Conservation (phyloP, 2,888 invertebrate genomes). For the Scrobipalpa costella region DNA sequence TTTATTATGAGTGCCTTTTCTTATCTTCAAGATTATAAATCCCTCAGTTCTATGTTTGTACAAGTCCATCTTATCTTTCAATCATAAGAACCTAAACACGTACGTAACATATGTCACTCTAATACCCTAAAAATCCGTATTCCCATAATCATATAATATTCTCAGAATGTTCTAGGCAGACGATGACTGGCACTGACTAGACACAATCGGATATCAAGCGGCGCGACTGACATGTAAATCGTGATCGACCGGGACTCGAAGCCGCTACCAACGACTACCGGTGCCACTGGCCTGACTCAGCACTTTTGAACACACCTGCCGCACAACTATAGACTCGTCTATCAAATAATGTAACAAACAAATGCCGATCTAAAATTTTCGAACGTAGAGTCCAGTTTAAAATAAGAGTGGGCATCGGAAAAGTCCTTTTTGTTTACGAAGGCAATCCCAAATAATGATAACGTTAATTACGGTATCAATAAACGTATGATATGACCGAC, state of each 20-base stretch:
- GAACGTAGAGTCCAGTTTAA: not conserved
- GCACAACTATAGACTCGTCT: slow-evolving; percentile 32
- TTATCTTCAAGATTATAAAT: too few relatives aligned
- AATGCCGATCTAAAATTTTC: not conserved
- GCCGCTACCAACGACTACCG: slow-evolving; percentile 77
- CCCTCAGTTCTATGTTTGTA: not conserved
- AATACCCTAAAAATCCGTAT: slow-evolving; percentile 48
- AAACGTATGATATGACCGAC: slow-evolving; percentile 37
- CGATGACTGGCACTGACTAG: slow-evolving; percentile 62
- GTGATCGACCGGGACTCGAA: slow-evolving; percentile 72
- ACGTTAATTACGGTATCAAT: slow-evolving; percentile 56
- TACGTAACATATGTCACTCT: slow-evolving; percentile 34
- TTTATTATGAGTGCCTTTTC: too few relatives aligned
- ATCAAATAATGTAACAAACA: not conserved
- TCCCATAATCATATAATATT: slow-evolving; percentile 68
- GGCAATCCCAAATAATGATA: slow-evolving; percentile 47
- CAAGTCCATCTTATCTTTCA: not conserved
- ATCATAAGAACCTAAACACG: too few relatives aligned
- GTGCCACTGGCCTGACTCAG: slow-evolving; percentile 77
- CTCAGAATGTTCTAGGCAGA: slow-evolving; percentile 47
- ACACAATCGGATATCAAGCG: slow-evolving; percentile 76
- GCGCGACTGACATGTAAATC: slow-evolving; percentile 79
- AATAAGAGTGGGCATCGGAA: slow-evolving; percentile 7
- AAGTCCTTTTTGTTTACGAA: slow-evolving; percentile 14
- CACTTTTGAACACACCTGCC: slow-evolving; percentile 71